Evolutionary conservation across 2,113 vertebrate species (phyloP).

Genomic region (Xiphophorus maculatus): DNA sequence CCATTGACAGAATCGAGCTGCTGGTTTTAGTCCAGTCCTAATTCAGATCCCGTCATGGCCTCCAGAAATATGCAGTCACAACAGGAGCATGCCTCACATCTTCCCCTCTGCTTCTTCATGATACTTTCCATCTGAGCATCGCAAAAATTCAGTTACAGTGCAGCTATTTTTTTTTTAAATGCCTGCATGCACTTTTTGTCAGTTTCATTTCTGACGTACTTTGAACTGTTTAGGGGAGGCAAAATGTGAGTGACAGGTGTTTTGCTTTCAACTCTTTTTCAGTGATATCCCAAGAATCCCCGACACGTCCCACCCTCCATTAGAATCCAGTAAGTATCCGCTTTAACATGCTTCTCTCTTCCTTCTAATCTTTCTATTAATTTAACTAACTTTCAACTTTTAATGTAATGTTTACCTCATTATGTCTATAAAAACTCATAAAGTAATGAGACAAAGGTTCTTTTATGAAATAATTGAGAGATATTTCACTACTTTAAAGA

Average conservation of each 20-base stretch:
- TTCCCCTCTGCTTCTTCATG: slow-evolving; percentile 44
- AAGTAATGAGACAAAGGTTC: not conserved
- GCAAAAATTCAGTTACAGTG: slow-evolving; percentile 10
- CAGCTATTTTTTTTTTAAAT: slow-evolving; percentile 26
- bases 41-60: slow-evolving; percentile 33
- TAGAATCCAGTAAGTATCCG: slow-evolving; percentile 92
- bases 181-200: slow-evolving; percentile 56
- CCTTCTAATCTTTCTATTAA: not conserved
- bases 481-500: no score
- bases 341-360: slow-evolving; percentile 10
- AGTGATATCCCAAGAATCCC: slow-evolving; percentile 99
- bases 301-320: slow-evolving; percentile 95
- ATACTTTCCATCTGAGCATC: slow-evolving; percentile 35
- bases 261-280: slow-evolving; percentile 56
- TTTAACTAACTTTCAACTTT: not conserved
- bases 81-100: slow-evolving; percentile 39
- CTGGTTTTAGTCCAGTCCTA: slow-evolving; percentile 13
- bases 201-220: slow-evolving; percentile 14
- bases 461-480: not conserved
- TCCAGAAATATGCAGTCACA: slow-evolving; percentile 22
- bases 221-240: not conserved
- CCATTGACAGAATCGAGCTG: slow-evolving; percentile 21
- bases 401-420: not conserved
- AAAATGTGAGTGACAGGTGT: slow-evolving; percentile 20
- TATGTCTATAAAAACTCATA: not conserved